phyloP scores from a whole-genome alignment of 2,888 invertebrate genomes.

The Leptinotarsa haldemani region DNA sequence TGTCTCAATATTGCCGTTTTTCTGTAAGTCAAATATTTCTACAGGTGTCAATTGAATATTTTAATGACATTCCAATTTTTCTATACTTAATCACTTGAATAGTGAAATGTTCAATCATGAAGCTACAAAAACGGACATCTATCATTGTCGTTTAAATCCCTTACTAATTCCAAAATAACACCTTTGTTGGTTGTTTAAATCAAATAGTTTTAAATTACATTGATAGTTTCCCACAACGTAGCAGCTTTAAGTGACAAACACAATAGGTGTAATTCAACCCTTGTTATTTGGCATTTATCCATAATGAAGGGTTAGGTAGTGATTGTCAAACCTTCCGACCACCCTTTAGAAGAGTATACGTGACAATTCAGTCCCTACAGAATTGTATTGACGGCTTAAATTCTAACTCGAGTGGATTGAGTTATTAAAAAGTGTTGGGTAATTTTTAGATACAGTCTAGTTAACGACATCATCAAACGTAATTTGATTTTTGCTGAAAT shows the following conservation, averaged over 20 bases:
- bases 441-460: no score
- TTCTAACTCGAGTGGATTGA: not conserved
- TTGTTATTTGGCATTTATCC: constrained; percentile 60
- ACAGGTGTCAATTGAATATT: no score
- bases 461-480: no score
- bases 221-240: constrained; percentile 44
- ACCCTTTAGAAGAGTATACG: constrained; percentile 32
- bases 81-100: no score
- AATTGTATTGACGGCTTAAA: not conserved
- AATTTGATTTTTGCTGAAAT: no score
- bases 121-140: no score
- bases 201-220: constrained; percentile 38
- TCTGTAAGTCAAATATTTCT: no score
- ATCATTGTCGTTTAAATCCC: no score
- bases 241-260: constrained; percentile 55
- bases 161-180: constrained; percentile 8
- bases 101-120: no score
- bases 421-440: no score
- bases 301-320: constrained; percentile 57
- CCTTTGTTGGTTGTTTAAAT: constrained; percentile 25
- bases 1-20: no score
- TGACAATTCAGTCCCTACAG: constrained; percentile 16
- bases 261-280: constrained; percentile 61
- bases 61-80: no score
- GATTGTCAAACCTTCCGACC: constrained; percentile 23